Evolutionary conservation across 2,113 vertebrate species (phyloP), one percentile per base, ranked within the genome.

Genomic region (Festucalex cinctus): DNA sequence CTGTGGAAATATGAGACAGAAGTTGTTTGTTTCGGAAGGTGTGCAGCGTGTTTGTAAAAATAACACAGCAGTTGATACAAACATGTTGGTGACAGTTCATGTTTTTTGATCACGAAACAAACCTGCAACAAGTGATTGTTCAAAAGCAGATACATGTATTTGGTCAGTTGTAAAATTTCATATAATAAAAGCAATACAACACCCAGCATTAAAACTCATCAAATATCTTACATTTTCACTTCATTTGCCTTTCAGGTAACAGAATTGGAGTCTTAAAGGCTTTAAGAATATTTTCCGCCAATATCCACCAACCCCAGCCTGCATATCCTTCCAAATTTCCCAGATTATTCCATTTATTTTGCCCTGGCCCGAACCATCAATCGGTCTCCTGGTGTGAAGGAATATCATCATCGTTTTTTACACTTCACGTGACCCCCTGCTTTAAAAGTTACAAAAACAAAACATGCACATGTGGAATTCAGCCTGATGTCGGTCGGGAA

Each of bases 391-490:
- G 70, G 76, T 81, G 69, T 26, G 48, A 74, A 53, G 77, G 58
- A 67, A 70, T 75, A 28, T 35, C 65, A 74, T 78, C 68, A 75
- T 86, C 26, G 63, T 76, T 73, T 68, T 43, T 83, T 79, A 80
- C 83, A 88, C 82, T 78, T 81, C 73, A 41, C 65, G 70, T 66
- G 12, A 48, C 46, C 37, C 65, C 36, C 46, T 54, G 60, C 65
- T 73, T 69, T 70, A 48, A 79, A 83, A 82, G 73, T 73, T 81
- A 67, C 66, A 75, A 36, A 69, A 66, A 53, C 72, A 78, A 44
- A n/a, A 75, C 74, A 74, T 51, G 39, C 69, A 81, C 72, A 79
- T 84, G 66, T 76, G 84, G 68, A 80, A 84, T 85, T 75, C 58
- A 67, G 69, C 71, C 78, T 70, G 39, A 28, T 69, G 68, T 73